Evolutionary conservation across 2,797 vertebrate genomes (phyloP).

Genomic region (Dendrocincla fuliginosa): DNA sequence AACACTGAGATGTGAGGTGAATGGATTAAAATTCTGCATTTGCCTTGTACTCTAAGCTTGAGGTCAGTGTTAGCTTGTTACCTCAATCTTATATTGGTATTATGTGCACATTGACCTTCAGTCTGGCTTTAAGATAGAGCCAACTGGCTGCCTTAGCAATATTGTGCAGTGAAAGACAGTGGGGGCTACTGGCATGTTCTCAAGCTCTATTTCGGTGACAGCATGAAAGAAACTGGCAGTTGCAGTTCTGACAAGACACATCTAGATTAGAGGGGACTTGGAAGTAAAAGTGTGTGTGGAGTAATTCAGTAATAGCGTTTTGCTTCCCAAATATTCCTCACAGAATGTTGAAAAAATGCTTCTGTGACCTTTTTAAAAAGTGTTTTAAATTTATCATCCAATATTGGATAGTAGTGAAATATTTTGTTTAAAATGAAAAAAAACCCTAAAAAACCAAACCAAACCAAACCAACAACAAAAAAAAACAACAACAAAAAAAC

Average conservation of each 20-base stretch:
- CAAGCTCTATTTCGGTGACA: background rate
- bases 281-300: background rate
- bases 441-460: no score
- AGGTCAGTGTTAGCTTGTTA: background rate
- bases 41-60: background rate
- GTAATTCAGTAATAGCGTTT: background rate
- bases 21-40: fast-evolving
- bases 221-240: background rate
- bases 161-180: background rate
- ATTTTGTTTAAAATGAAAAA: background rate
- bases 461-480: no score
- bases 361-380: background rate
- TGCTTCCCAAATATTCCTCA: background rate
- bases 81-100: fast-evolving
- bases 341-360: background rate
- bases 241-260: background rate
- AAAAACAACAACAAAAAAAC: no score
- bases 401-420: background rate
- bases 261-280: background rate
- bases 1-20: background rate
- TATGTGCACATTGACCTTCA: fast-evolving
- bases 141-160: background rate
- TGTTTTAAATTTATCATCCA: background rate
- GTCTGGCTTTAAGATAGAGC: background rate
- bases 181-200: background rate